These are phyloP conservation scores for Zaprionus nigranus DNA, from an alignment of 1,140 invertebrate genomes.

Conservation along the genomic window DNA sequence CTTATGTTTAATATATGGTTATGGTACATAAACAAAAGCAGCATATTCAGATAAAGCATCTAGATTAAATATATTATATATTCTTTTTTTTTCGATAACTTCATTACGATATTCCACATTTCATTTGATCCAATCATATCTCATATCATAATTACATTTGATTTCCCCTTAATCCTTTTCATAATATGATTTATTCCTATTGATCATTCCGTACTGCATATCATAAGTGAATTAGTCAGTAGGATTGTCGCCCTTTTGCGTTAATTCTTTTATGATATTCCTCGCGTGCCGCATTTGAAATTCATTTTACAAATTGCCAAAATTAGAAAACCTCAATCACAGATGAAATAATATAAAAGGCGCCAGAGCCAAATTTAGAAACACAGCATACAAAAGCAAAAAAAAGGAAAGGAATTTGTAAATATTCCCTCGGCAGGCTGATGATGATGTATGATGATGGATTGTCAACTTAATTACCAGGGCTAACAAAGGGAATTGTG, in stretches of 20 bases:
- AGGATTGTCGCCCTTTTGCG: background rate
- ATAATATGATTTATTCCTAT: background rate
- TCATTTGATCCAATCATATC: background rate
- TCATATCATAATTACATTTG: background rate
- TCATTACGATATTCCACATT: background rate
- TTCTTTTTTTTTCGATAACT: too few species aligned
- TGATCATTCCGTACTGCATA: background rate
- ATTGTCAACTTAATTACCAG: slow-evolving; percentile 81
- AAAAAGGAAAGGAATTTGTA: slow-evolving; percentile 8
- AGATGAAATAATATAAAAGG: slow-evolving; percentile 23
- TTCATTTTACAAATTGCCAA: slow-evolving; percentile 65
- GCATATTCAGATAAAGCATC: too few species aligned
- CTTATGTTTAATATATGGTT: too few species aligned
- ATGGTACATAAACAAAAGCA: too few species aligned
- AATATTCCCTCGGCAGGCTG: slow-evolving; percentile 31
- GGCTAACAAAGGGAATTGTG: slow-evolving; percentile 75
- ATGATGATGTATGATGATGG: slow-evolving; percentile 82
- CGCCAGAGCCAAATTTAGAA: slow-evolving; percentile 4
- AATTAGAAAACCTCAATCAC: slow-evolving; percentile 39
- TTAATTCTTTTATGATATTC: background rate
- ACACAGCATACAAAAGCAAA: slow-evolving; percentile 11
- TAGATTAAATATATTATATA: too few species aligned
- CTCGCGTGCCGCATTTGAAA: background rate
- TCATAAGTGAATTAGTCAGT: background rate
- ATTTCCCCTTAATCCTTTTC: background rate